Conservation (phyloP, 2,888 invertebrate genomes). For the Prosapia bicincta region DNA sequence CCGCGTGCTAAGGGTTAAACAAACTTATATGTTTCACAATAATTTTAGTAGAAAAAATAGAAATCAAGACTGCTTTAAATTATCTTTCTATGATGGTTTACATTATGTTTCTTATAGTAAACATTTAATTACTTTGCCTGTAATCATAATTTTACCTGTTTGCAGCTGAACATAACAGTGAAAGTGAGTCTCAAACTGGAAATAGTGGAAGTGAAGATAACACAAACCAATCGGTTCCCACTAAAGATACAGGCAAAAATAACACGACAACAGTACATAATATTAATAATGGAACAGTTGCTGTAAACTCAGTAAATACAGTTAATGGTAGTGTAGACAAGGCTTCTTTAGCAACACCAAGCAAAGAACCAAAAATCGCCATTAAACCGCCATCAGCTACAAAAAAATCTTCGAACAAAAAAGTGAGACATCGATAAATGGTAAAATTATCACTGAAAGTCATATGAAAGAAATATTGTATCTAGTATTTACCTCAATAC, state of each 20-base stretch:
- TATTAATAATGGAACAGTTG: constrained; percentile 40
- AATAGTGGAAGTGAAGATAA: constrained; percentile 55
- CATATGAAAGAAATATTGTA: no score
- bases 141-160: constrained; percentile 39
- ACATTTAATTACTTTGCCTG: no score
- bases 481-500: no score
- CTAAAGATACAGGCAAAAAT: constrained; percentile 40
- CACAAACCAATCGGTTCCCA: constrained; percentile 1
- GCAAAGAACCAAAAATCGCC: constrained; percentile 49
- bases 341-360: constrained; percentile 59
- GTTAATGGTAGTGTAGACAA: constrained; percentile 55
- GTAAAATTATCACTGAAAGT: no score
- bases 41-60: no score
- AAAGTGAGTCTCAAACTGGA: constrained; percentile 79
- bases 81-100: no score
- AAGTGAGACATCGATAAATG: constrained; percentile 74
- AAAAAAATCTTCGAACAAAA: constrained; percentile 77
- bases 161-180: constrained; percentile 78
- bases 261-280: constrained; percentile 7
- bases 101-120: no score
- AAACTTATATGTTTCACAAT: no score
- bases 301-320: constrained; percentile 44
- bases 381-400: constrained; percentile 39
- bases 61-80: no score
- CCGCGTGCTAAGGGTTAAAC: no score